phyloP scores from a whole-genome alignment of 2,888 invertebrate species.

The Boloria euphrosyne region DNA sequence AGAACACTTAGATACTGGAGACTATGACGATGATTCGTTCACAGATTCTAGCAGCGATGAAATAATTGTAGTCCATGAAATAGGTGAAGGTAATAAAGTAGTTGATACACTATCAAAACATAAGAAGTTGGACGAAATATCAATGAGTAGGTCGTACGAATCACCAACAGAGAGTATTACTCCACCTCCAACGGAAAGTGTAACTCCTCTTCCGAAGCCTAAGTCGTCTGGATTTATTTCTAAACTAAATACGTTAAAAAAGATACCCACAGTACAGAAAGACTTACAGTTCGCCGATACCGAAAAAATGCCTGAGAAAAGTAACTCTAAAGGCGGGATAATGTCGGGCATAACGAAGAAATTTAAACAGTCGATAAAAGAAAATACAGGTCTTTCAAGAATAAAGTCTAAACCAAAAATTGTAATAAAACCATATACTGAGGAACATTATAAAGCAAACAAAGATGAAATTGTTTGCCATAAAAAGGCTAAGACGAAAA shows the following conservation, averaged over 20 bases:
- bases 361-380: slow-evolving; percentile 65
- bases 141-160: slow-evolving; percentile 22
- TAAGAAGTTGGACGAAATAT: slow-evolving; percentile 21
- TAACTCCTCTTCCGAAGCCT: slow-evolving; percentile 18
- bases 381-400: slow-evolving; percentile 47
- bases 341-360: slow-evolving; percentile 68
- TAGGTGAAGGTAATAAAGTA: slow-evolving; percentile 45
- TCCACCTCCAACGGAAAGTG: slow-evolving; percentile 2
- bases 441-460: slow-evolving; percentile 61
- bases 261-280: slow-evolving; percentile 31
- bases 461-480: slow-evolving; percentile 72
- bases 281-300: slow-evolving; percentile 26
- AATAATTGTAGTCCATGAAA: slow-evolving; percentile 57
- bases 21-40: slow-evolving; percentile 69
- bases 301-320: slow-evolving; percentile 34
- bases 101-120: slow-evolving; percentile 35
- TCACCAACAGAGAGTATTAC: slow-evolving; percentile 34
- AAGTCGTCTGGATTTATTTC: slow-evolving; percentile 37
- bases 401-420: slow-evolving; percentile 58
- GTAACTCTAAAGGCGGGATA: slow-evolving; percentile 55
- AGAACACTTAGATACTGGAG: slow-evolving; percentile 71
- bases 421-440: slow-evolving; percentile 71
- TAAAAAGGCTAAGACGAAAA: slow-evolving; percentile 73
- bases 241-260: slow-evolving; percentile 39
- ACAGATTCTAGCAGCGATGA: slow-evolving; percentile 75